Evolutionary conservation across 2,888 invertebrate species (phyloP), one percentile per base, ranked within the genome.

Genomic region (Agriopis aurantiaria): DNA sequence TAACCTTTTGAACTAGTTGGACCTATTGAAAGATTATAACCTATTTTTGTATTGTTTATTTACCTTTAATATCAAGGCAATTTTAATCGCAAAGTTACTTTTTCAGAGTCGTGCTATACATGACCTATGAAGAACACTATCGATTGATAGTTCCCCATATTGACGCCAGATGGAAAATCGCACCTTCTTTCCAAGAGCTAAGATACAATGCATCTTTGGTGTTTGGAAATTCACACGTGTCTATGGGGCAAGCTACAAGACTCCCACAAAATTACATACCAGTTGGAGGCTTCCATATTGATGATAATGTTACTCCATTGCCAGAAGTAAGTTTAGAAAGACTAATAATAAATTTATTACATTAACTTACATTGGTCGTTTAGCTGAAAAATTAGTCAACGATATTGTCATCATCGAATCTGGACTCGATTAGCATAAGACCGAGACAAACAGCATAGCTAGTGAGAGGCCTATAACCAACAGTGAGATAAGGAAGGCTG

Each of bases 171-270:
- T 77, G 80, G 9, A 64, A 71, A 63, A 40, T 56, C 5, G 52
- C 79, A 43, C 81, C 82, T 7, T 53, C 78, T 0, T 75, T 75
- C 5, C 56, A 77, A 8, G 79, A 77, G 11, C 57, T 78, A 4
- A 73, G 70, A 45, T 79, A 77, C 60, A 84, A 83, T n/a, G 84
- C 78, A 0, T 84, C 85, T 0, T 61, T 85, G 10, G 72, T 84
- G 43, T 58, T 85, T 0, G 78, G 79, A 0, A 85, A 83, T 55
- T 82, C 85, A 0, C 80, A 84, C 23, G 61, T 73, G 1, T 80
- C 80, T 1, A 55, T 77, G 3, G 81, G 82, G 5, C 70, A 69
- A 8, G 59, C 75, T 0, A 65, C 74, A 2, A 67, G 73, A 12
- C 58, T 85, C 8, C 84, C 84, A 1, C 80, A 77, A 14, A 82